A percentile compares a stretch with the other conserved stretches of the same genome.
phyloP scores from a whole-genome alignment of 2,113 vertebrate genomes.

The Eonycteris spelaea region DNA sequence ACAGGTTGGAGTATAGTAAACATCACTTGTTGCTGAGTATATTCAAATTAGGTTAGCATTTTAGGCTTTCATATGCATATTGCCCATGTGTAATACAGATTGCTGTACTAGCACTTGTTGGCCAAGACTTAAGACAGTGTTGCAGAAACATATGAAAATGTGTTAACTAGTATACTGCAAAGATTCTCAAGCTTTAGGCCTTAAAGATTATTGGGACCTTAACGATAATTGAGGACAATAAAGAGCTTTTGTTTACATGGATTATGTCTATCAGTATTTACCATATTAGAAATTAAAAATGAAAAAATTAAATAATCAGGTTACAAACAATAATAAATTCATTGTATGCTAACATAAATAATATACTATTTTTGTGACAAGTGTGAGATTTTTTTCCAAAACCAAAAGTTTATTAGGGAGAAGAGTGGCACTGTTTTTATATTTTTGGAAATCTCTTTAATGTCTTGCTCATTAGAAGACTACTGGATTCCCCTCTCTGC shows the following conservation, averaged over 20 bases:
- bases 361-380: neutral
- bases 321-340: neutral
- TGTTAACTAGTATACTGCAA: neutral
- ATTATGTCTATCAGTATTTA: neutral
- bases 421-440: neutral
- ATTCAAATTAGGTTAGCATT: neutral
- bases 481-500: neutral
- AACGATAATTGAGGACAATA: neutral
- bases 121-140: neutral
- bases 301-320: neutral
- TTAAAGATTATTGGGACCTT: neutral
- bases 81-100: neutral
- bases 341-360: neutral
- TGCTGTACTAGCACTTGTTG: neutral
- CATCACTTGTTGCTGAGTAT: neutral
- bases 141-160: neutral
- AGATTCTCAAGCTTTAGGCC: neutral
- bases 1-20: neutral
- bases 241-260: constrained; percentile 1
- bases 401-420: neutral
- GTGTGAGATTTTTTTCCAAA: neutral
- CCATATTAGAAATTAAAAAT: neutral
- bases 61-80: neutral
- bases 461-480: neutral
- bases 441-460: constrained; percentile 21